phyloP scores from a whole-genome alignment of 2,888 invertebrate species.

The Amiota mariae region DNA sequence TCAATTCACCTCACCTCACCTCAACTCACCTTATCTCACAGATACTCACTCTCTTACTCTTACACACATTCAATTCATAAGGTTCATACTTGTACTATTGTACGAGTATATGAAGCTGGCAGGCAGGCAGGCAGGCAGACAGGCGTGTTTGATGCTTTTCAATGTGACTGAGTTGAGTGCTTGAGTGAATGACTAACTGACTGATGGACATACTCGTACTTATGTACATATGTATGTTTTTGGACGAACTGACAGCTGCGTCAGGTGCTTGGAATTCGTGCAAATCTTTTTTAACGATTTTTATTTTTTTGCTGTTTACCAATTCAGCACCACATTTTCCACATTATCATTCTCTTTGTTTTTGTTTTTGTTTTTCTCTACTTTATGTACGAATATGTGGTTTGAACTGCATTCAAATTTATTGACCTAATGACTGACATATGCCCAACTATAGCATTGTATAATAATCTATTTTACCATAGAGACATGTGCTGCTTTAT shows the following conservation, averaged over 20 bases:
- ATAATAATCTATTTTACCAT: neutral
- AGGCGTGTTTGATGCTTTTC: slow-evolving; percentile 11
- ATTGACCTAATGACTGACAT: slow-evolving; percentile 30
- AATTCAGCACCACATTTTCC: too few species aligned
- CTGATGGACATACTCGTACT: neutral
- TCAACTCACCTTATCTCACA: too few species aligned
- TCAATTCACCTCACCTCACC: too few species aligned
- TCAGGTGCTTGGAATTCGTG: slow-evolving; percentile 25
- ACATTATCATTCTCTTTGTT: too few species aligned
- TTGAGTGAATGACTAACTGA: slow-evolving; percentile 30
- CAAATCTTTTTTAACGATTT: neutral
- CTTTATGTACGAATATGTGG: too few species aligned
- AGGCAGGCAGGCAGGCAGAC: neutral
- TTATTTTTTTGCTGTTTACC: neutral
- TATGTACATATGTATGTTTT: too few species aligned
- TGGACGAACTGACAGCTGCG: slow-evolving; percentile 9
- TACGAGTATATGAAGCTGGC: neutral
- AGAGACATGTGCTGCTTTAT: neutral
- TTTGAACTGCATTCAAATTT: slow-evolving; percentile 11
- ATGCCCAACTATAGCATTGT: neutral
- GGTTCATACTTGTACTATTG: neutral
- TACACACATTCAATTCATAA: too few species aligned
- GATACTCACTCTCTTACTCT: too few species aligned
- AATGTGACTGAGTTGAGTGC: neutral
- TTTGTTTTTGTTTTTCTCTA: too few species aligned